Conservation (phyloP, 2,888 invertebrate species). For the Luperina testacea region DNA sequence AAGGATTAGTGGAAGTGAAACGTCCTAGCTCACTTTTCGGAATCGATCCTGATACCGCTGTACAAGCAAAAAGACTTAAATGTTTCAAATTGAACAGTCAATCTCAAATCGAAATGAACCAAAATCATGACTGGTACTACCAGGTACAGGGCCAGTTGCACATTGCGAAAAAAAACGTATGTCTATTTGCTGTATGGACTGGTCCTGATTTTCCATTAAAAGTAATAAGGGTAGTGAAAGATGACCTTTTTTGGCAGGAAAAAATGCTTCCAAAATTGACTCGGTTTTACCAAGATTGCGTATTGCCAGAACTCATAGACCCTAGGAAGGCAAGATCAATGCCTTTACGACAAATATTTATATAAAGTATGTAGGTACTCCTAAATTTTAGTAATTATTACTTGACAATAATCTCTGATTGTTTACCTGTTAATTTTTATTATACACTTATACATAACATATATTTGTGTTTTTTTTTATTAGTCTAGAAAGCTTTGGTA, state of each 20-base stretch:
- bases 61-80: constrained; percentile 20
- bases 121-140: constrained; percentile 47
- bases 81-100: constrained; percentile 15
- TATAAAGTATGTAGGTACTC: too few relatives aligned
- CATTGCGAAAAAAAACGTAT: constrained; percentile 33
- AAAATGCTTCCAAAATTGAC: constrained; percentile 44
- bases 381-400: too few relatives aligned
- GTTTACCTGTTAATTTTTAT: too few relatives aligned
- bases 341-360: too few relatives aligned
- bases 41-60: constrained; percentile 23
- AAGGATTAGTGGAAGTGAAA: constrained; percentile 51
- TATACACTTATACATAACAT: too few relatives aligned
- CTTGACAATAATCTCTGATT: too few relatives aligned
- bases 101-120: constrained; percentile 16
- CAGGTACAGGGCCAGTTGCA: constrained; percentile 52
- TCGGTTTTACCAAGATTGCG: constrained; percentile 42
- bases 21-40: constrained; percentile 35
- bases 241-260: constrained; percentile 43
- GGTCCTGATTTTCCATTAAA: constrained; percentile 34
- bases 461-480: too few relatives aligned
- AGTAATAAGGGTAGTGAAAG: constrained; percentile 29
- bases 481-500: too few relatives aligned
- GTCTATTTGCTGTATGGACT: constrained; percentile 47
- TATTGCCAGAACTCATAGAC: constrained; percentile 49
- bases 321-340: too few relatives aligned